Evolutionary conservation across 2,888 invertebrate genomes (phyloP), one percentile per base, ranked within the genome.

Genomic region (Metacarcinus magister): DNA sequence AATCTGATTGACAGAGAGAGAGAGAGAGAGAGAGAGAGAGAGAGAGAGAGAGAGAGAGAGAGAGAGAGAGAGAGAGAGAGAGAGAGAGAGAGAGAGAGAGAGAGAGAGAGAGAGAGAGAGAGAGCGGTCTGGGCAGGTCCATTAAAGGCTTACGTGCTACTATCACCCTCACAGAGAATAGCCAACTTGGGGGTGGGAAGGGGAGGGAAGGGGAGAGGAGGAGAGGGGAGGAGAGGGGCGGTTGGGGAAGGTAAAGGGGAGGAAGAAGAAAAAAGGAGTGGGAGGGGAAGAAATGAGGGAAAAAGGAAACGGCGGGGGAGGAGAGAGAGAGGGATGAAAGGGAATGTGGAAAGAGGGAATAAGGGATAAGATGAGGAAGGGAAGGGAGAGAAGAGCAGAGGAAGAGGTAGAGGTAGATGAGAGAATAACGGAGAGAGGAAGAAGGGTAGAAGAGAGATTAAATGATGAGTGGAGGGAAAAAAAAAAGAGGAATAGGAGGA

Each of bases 21-120:
- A 60, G 60, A 60, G 60, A 60, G 60, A 60, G 60, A 60, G 60
- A 60, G 60, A 60, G 60, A 60, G 60, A 60, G 60, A 60, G 60
- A 60, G 60, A 60, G 60, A 60, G 60, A 60, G 60, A 60, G 60
- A 60, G 60, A 19, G 60, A 60, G 60, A 60, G 60, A 19, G 19
- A 60, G 60, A 60, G 60, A 60, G 60, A 60, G 60, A 60, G 60
- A 60, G 60, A 60, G 60, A 60, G 60, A 60, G 60, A 48, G 48
- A 48, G 48, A 48, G 48, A 48, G 48, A 48, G 48, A 48, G 7
- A 48, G 48, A 48, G 48, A 48, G 48, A 48, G 48, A 48, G 48
- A 13, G 48, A 8, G 48, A 8, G 48, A 8, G 48, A 8, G 48
- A 8, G n/a, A n/a, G n/a, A n/a, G n/a, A n/a, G n/a, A n/a, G n/a